phyloP scores from a whole-genome alignment of 2,797 vertebrate genomes.

The Hydrophis major region DNA sequence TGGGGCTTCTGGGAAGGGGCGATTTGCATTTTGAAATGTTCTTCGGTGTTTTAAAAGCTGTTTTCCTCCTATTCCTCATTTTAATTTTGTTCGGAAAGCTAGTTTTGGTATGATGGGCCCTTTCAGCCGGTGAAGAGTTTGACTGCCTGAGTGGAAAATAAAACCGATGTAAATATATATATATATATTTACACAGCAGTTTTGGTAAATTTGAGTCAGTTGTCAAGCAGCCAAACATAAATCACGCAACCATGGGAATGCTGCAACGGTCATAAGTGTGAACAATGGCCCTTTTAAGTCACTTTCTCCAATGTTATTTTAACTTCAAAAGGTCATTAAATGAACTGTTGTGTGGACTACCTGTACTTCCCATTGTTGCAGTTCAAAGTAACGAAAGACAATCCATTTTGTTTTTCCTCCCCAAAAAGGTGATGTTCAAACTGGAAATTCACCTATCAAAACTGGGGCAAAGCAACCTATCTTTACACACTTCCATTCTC shows the following conservation, averaged over 20 bases:
- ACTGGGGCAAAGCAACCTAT: constrained; percentile 75
- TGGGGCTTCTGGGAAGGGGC: constrained; percentile 52
- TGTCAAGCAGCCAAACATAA: too few relatives aligned
- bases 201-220: too few relatives aligned
- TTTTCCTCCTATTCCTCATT: constrained; percentile 3
- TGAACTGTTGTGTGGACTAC: too few relatives aligned
- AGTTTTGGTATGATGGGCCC: background rate
- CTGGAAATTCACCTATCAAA: constrained; percentile 79
- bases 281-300: too few relatives aligned
- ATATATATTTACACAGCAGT: too few relatives aligned
- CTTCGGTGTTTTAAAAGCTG: constrained; percentile 17
- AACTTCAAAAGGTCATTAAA: too few relatives aligned
- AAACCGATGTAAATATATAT: background rate
- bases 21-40: constrained; percentile 64
- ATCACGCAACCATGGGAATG: too few relatives aligned
- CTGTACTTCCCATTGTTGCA: constrained; percentile 35
- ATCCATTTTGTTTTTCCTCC: constrained; percentile 58
- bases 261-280: too few relatives aligned
- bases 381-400: constrained; percentile 70
- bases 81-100: constrained; percentile 5
- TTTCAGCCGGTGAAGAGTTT: background rate
- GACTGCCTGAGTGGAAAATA: background rate
- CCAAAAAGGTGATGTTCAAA: constrained; percentile 67
- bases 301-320: too few relatives aligned
- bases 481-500: constrained; percentile 53